These are phyloP conservation scores for Aurelia coerulea DNA, from an alignment of 30 jellyfish, hydroid and myxozoan genomes.

Conservation along the genomic window DNA sequence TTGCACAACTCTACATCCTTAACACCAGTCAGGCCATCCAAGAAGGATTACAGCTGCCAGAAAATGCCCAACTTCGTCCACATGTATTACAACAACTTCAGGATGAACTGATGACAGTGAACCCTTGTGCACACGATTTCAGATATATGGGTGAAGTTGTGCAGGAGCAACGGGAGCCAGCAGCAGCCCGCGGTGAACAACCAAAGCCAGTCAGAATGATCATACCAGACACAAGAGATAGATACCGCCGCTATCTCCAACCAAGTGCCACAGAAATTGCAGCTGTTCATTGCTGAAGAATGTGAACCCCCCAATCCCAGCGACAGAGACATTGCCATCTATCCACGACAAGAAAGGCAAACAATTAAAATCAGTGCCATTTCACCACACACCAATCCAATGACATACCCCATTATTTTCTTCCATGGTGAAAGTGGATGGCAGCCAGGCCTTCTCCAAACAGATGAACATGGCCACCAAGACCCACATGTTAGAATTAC, in stretches of 20 bases:
- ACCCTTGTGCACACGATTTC: slow-evolving; percentile 1
- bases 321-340: background rate
- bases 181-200: background rate
- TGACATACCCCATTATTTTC: slow-evolving; percentile 51
- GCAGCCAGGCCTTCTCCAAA: background rate
- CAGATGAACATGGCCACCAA: background rate
- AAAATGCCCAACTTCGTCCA: background rate
- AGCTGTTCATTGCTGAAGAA: background rate
- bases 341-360: background rate
- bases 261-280: background rate
- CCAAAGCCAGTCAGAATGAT: background rate
- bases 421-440: slow-evolving; percentile 53
- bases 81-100: background rate
- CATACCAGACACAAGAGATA: background rate
- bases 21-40: slow-evolving; percentile 4
- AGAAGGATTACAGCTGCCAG: background rate
- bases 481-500: background rate
- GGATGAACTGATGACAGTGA: background rate
- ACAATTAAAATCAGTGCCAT: background rate
- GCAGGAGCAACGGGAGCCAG: background rate
- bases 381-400: slow-evolving; percentile 25
- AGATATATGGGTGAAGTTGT: slow-evolving; percentile 5
- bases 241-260: background rate
- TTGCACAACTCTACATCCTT: slow-evolving; percentile 6
- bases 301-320: background rate